Evolutionary conservation across 2,797 vertebrate genomes (phyloP), one percentile per base, ranked within the genome.

Genomic region (Pampus argenteus): DNA sequence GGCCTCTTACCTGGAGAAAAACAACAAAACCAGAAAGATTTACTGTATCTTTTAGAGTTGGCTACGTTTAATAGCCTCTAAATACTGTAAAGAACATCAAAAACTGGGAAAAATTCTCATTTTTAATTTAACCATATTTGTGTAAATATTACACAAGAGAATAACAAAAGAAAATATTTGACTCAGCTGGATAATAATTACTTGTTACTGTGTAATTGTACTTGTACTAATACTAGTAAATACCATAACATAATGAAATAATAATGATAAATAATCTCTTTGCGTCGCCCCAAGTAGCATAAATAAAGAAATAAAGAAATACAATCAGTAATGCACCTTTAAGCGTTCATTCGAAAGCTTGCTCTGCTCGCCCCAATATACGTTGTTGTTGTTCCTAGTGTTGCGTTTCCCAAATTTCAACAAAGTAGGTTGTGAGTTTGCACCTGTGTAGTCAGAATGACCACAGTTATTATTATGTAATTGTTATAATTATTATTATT

Each of bases 221-320:
- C n/a, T n/a, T n/a, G n/a, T n/a, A n/a, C n/a, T n/a, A 44, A 51
- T 34, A 26, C 42, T 63, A 28, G 9, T 26, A n/a, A 29, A 62
- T 54, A 57, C 31, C 10, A 66, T 40, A 31, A 28, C 8, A 66
- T 28, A 26, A 23, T 29, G n/a, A 55, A 74, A 68, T 66, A 69
- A 72, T 36, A 52, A 42, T 50, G 48, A 66, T 36, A n/a, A n/a
- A n/a, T n/a, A n/a, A n/a, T n/a, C 34, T 36, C 34, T 9, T 36
- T 36, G 34, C 34, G 11, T 36, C n/a, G n/a, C n/a, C 34, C 9
- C 34, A 36, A 36, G 34, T 36, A 9, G 34, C 34, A 7, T 31
- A 36, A 36, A 9, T 9, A 36, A 36, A 36, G n/a, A n/a, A n/a
- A n/a, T n/a, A n/a, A n/a, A n/a, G n/a, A n/a, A n/a, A n/a, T n/a